Conservation (phyloP, 2,888 invertebrate genomes). For the Athetis lepigone region DNA sequence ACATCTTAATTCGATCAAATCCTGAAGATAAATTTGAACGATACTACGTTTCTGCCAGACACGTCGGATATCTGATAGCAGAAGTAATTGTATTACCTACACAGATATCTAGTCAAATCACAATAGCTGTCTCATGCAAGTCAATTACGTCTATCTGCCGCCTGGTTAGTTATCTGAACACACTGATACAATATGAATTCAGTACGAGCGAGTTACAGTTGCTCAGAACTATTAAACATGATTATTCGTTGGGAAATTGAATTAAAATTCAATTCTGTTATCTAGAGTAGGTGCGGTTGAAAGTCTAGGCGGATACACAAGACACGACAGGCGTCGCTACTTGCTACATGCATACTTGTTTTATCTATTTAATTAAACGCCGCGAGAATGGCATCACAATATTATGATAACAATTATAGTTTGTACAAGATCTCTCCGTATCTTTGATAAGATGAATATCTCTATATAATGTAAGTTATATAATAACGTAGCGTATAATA, state of each 20-base stretch:
- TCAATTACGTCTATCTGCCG: constrained; percentile 88
- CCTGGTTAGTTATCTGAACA: constrained; percentile 84
- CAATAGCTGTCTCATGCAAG: constrained; percentile 87
- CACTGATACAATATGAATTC: constrained; percentile 85
- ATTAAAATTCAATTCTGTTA: constrained; percentile 81
- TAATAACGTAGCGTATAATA: not conserved
- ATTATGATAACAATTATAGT: constrained; percentile 47
- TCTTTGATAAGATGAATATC: constrained; percentile 34
- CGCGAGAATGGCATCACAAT: constrained; percentile 41
- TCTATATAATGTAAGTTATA: constrained; percentile 6
- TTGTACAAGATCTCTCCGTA: constrained; percentile 26
- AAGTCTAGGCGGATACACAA: constrained; percentile 57
- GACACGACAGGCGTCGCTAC: constrained; percentile 52
- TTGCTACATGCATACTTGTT: constrained; percentile 50
- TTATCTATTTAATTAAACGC: constrained; percentile 61
- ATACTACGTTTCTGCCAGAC: constrained; percentile 38
- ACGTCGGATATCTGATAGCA: constrained; percentile 56
- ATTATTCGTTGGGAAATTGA: constrained; percentile 79
- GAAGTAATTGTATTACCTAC: constrained; percentile 66
- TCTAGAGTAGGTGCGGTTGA: constrained; percentile 61
- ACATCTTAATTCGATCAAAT: constrained; percentile 44
- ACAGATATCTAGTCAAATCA: constrained; percentile 79
- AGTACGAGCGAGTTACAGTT: constrained; percentile 79
- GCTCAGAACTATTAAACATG: constrained; percentile 80
- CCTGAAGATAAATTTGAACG: constrained; percentile 38